Conservation (phyloP, 2,797 vertebrate genomes). For the Spinibarbus caldwelli region DNA sequence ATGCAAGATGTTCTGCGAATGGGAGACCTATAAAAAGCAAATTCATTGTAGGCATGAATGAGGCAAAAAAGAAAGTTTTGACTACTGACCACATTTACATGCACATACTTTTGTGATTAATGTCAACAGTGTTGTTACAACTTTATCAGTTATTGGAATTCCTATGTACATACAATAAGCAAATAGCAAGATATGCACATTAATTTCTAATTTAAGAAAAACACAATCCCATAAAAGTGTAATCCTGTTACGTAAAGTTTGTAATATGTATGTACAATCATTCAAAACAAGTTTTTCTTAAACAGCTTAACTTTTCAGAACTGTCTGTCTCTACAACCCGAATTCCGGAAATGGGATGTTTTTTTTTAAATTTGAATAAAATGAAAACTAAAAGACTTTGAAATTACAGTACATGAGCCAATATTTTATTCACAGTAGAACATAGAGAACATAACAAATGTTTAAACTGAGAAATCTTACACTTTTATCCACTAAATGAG, state of each 20-base stretch:
- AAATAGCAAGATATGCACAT: neutral
- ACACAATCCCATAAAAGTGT: neutral
- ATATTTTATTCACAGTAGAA: no score
- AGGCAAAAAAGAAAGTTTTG: neutral
- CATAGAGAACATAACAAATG: no score
- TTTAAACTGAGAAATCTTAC: no score
- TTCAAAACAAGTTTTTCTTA: neutral
- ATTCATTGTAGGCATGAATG: neutral
- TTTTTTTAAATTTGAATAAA: no score
- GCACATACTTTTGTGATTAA: neutral
- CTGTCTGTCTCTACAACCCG: no score
- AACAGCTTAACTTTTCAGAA: neutral
- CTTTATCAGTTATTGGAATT: neutral
- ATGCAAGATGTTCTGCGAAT: slow-evolving; percentile 38
- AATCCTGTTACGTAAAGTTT: neutral
- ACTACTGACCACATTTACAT: no score
- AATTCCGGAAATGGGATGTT: no score
- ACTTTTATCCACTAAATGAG: no score
- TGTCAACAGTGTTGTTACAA: neutral
- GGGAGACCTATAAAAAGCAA: slow-evolving; percentile 31
- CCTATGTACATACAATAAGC: neutral
- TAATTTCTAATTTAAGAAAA: neutral
- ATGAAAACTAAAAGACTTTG: no score
- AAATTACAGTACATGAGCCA: no score
- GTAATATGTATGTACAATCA: neutral